Percentiles rank a stretch among this genome's conserved stretches.
These are phyloP conservation scores for Teleogryllus occipitalis DNA, from an alignment of 1,140 invertebrate species.

Conservation along the genomic window DNA sequence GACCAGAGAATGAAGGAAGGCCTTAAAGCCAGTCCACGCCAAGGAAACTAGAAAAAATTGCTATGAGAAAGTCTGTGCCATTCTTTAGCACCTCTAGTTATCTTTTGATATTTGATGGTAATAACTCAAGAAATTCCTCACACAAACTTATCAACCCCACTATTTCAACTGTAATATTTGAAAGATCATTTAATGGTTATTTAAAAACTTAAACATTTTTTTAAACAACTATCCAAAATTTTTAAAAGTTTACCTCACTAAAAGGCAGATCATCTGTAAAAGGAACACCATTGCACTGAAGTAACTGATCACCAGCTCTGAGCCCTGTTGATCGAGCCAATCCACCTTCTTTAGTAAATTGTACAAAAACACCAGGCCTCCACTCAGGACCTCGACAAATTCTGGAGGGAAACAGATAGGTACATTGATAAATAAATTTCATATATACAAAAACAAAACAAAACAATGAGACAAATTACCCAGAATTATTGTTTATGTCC, in stretches of 20 bases:
- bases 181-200: too few relatives aligned
- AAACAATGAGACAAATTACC: background rate
- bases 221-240: too few relatives aligned
- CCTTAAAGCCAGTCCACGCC: too few relatives aligned
- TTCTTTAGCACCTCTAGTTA: too few relatives aligned
- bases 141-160: too few relatives aligned
- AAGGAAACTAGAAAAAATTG: too few relatives aligned
- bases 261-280: slow-evolving; percentile 63
- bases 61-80: too few relatives aligned
- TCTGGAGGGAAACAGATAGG: slow-evolving; percentile 36
- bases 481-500: background rate
- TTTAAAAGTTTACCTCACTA: slow-evolving; percentile 50
- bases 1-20: too few relatives aligned
- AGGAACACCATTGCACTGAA: slow-evolving; percentile 78
- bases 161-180: too few relatives aligned
- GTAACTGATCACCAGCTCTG: slow-evolving; percentile 83
- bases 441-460: background rate
- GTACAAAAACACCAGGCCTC: slow-evolving; percentile 79
- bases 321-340: slow-evolving; percentile 79
- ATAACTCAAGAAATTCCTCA: too few relatives aligned
- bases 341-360: slow-evolving; percentile 83
- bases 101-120: too few relatives aligned
- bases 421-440: background rate
- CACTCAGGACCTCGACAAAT: slow-evolving; percentile 78
- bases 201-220: too few relatives aligned